Evolutionary conservation across 30 jellyfish, hydroid and myxozoan genomes (phyloP).

Genomic region (Turritopsis dohrnii): DNA sequence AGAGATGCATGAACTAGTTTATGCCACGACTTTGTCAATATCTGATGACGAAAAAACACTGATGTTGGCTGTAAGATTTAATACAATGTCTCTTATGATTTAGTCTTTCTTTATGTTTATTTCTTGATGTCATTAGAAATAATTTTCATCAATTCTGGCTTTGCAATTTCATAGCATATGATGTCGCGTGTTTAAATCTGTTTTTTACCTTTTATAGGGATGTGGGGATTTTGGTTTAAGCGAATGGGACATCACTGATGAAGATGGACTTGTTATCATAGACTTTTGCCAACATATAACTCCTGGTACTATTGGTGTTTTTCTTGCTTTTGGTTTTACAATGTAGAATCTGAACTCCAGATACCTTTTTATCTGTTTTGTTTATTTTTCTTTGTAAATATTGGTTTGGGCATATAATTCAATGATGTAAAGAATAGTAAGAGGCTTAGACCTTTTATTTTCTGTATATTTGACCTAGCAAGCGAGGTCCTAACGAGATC

Average conservation of each 20-base stretch:
- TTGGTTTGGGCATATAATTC: too few relatives aligned
- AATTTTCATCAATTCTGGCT: neutral
- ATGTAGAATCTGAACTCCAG: too few relatives aligned
- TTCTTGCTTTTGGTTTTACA: neutral
- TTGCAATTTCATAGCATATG: neutral
- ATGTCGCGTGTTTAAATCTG: too few relatives aligned
- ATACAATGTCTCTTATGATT: neutral
- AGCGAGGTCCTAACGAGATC: too few relatives aligned
- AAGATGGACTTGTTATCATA: slow-evolving; percentile 19
- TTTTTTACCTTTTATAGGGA: too few relatives aligned
- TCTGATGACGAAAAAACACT: slow-evolving; percentile 12
- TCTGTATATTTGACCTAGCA: too few relatives aligned
- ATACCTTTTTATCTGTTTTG: too few relatives aligned
- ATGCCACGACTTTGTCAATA: neutral
- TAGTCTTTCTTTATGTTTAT: neutral
- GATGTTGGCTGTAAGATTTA: slow-evolving; percentile 14
- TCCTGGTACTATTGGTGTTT: neutral
- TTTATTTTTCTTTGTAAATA: too few relatives aligned
- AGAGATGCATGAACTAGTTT: slow-evolving; percentile 15
- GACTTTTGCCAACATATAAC: slow-evolving; percentile 13
- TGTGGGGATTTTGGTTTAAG: slow-evolving; percentile 69
- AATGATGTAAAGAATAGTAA: too few relatives aligned
- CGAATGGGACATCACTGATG: slow-evolving; percentile 50
- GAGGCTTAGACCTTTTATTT: too few relatives aligned
- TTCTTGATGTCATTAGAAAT: too few relatives aligned